phyloP scores from a whole-genome alignment of 2,888 invertebrate species.

The Notocelia uddmanniana region DNA sequence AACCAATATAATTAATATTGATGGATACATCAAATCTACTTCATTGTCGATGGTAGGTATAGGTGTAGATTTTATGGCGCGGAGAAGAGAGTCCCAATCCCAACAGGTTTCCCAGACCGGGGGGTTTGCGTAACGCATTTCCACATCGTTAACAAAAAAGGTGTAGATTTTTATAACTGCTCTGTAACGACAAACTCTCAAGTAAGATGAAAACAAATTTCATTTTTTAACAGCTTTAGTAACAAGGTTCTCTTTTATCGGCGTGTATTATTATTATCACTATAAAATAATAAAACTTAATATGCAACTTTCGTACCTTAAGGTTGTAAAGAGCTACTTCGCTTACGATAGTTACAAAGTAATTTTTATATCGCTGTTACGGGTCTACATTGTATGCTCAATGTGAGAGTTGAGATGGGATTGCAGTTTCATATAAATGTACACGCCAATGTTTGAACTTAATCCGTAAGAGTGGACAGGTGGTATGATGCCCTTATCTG shows the following conservation, averaged over 20 bases:
- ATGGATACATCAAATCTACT: background rate
- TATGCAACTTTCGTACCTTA: constrained; percentile 34
- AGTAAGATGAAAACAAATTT: background rate
- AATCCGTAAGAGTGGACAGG: constrained; percentile 3
- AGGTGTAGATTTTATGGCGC: no score
- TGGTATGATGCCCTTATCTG: background rate
- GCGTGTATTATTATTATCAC: constrained; percentile 20
- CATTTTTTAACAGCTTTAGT: constrained; percentile 3
- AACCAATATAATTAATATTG: background rate
- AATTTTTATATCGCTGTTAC: constrained; percentile 33
- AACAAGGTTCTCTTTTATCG: constrained; percentile 6
- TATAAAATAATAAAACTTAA: constrained; percentile 32
- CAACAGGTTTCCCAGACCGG: no score
- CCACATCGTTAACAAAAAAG: no score
- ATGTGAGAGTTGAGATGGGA: constrained; percentile 40
- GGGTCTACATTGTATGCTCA: constrained; percentile 32
- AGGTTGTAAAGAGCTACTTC: constrained; percentile 35
- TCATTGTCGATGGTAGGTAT: no score
- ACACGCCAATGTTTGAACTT: constrained; percentile 6
- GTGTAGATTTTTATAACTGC: background rate
- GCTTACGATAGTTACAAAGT: constrained; percentile 39
- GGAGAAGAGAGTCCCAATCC: no score
- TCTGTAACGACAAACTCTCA: background rate
- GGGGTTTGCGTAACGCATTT: no score
- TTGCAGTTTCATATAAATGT: constrained; percentile 16